Conservation (phyloP, 2,888 invertebrate genomes). For the Lithophane ornitopus region DNA sequence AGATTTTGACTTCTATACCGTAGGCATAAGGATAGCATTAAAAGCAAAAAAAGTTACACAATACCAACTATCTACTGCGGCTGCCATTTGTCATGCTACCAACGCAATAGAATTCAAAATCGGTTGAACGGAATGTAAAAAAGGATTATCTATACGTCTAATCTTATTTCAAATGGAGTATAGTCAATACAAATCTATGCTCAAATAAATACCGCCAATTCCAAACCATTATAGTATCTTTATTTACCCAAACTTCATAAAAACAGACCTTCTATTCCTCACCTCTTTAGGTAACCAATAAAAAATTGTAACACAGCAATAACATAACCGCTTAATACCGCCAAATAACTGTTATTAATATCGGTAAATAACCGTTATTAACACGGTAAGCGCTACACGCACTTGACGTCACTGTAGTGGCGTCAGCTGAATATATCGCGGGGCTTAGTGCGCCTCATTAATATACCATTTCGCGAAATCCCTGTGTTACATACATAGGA, state of each 20-base stretch:
- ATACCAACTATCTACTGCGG: too few species aligned
- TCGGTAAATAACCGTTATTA: conserved; percentile 52
- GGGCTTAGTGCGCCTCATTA: conserved; percentile 63
- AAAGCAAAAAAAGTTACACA: too few species aligned
- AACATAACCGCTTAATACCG: conserved; percentile 52
- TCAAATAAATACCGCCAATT: neutral
- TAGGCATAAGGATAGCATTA: too few species aligned
- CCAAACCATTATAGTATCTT: neutral
- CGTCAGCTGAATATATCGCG: conserved; percentile 60
- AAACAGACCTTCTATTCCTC: conserved; percentile 4
- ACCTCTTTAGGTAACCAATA: neutral
- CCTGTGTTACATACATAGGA: conserved; percentile 30
- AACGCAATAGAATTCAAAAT: too few species aligned
- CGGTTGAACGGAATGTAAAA: too few species aligned
- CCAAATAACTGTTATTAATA: conserved; percentile 52
- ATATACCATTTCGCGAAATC: conserved; percentile 68
- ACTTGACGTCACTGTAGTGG: conserved; percentile 52
- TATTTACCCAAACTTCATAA: neutral
- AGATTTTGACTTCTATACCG: too few species aligned
- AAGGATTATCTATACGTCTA: too few species aligned
- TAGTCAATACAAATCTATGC: neutral
- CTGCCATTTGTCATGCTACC: too few species aligned
- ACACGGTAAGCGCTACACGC: conserved; percentile 50
- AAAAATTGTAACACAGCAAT: conserved; percentile 35
- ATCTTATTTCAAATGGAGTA: too few species aligned